A percentile compares a stretch with the other conserved stretches of the same genome.
Evolutionary conservation across 1,140 invertebrate genomes (phyloP).

Genomic region (Micrasema longulum): DNA sequence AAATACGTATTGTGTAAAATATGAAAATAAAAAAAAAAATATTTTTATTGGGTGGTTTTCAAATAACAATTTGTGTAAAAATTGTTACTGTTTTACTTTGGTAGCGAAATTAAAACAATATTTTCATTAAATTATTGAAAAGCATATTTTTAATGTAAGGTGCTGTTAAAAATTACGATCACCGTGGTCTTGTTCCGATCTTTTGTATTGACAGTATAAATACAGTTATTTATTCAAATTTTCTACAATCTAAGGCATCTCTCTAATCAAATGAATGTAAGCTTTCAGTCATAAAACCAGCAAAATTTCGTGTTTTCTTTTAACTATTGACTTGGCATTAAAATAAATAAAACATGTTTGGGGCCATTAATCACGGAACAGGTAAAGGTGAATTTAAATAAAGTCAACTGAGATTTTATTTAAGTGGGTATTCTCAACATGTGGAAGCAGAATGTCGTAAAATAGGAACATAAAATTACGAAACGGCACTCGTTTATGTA

Average conservation of each 20-base stretch:
- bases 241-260: not conserved
- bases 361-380: conserved; percentile 21
- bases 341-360: conserved; percentile 36
- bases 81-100: too few species aligned
- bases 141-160: too few species aligned
- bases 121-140: too few species aligned
- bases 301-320: conserved; percentile 37
- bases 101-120: too few species aligned
- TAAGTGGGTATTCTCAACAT: conserved; percentile 32
- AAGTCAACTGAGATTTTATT: conserved; percentile 28
- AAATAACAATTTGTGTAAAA: too few species aligned
- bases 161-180: too few species aligned
- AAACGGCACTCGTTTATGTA: conserved; percentile 39
- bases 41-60: too few species aligned
- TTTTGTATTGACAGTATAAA: conserved; percentile 3
- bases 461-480: conserved; percentile 45
- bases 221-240: conserved; percentile 18
- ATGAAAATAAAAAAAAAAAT: too few species aligned
- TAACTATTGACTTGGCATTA: conserved; percentile 26
- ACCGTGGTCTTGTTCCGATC: too few species aligned
- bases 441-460: conserved; percentile 47
- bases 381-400: conserved; percentile 38
- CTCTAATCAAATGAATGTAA: conserved; percentile 18
- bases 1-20: too few species aligned
- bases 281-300: conserved; percentile 31